Evolutionary conservation across 2,797 vertebrate species (phyloP).

Genomic region (Clarias fuscus): DNA sequence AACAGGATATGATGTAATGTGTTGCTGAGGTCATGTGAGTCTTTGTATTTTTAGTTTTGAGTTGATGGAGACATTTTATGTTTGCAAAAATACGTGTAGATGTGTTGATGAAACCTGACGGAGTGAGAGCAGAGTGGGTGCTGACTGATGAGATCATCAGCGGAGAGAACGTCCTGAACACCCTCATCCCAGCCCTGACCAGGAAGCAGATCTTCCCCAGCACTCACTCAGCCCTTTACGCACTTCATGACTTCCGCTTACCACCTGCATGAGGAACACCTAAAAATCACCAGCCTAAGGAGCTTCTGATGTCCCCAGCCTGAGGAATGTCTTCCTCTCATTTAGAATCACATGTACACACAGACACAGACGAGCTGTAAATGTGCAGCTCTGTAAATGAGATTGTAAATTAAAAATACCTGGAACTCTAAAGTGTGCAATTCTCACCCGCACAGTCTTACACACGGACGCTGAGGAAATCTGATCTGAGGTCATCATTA

Average conservation of each 20-base stretch:
- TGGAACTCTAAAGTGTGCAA: neutral
- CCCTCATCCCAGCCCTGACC: neutral
- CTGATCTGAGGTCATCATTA: conserved; percentile 30
- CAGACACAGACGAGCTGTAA: neutral
- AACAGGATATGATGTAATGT: neutral
- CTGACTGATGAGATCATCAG: neutral
- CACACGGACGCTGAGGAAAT: conserved; percentile 30
- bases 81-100: neutral
- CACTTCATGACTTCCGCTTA: neutral
- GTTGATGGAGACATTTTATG: neutral
- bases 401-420: neutral
- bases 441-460: neutral
- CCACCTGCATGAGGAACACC: neutral
- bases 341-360: neutral
- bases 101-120: neutral
- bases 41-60: neutral
- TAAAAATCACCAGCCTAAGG: neutral
- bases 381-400: neutral
- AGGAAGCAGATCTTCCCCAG: neutral
- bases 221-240: neutral
- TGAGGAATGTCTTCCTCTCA: neutral
- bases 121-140: neutral
- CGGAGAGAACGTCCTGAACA: neutral
- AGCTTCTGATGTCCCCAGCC: neutral
- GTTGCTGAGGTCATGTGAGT: neutral